phyloP scores from a whole-genome alignment of 2,113 vertebrate genomes.

The Terrapene triunguis region DNA sequence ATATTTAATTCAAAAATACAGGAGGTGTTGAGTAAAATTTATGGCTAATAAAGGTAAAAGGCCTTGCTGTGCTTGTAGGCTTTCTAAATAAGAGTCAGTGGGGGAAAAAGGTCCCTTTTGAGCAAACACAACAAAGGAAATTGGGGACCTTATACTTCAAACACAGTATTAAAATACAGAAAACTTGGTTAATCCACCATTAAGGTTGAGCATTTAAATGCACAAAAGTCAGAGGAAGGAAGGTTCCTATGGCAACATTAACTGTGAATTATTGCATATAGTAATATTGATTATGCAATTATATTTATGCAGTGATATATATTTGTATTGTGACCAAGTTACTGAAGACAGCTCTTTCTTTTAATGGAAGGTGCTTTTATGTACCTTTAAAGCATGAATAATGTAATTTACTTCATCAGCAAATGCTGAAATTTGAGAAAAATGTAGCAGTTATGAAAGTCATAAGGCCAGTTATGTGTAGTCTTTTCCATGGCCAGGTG shows the following conservation, averaged over 20 bases:
- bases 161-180: neutral
- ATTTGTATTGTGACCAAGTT: neutral
- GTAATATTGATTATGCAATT: slow-evolving; percentile 23
- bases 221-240: slow-evolving; percentile 48
- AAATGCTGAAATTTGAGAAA: slow-evolving; percentile 25
- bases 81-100: slow-evolving; percentile 54
- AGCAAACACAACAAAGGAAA: slow-evolving; percentile 58
- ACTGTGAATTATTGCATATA: slow-evolving; percentile 21
- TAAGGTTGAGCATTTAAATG: slow-evolving; percentile 34
- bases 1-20: slow-evolving; percentile 68
- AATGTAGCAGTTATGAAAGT: slow-evolving; percentile 13
- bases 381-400: slow-evolving; percentile 15
- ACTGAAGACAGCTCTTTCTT: neutral
- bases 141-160: slow-evolving; percentile 34
- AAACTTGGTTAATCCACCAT: slow-evolving; percentile 31
- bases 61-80: neutral
- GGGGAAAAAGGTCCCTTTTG: slow-evolving; percentile 33
- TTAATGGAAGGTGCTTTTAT: neutral
- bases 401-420: slow-evolving; percentile 48
- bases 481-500: slow-evolving; percentile 23
- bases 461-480: slow-evolving; percentile 4
- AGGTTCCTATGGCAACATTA: slow-evolving; percentile 33
- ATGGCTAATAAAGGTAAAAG: slow-evolving; percentile 66
- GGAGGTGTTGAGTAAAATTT: slow-evolving; percentile 44
- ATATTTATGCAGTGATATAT: neutral